phyloP scores from a whole-genome alignment of 1,140 invertebrate genomes.

The Nomia melanderi region DNA sequence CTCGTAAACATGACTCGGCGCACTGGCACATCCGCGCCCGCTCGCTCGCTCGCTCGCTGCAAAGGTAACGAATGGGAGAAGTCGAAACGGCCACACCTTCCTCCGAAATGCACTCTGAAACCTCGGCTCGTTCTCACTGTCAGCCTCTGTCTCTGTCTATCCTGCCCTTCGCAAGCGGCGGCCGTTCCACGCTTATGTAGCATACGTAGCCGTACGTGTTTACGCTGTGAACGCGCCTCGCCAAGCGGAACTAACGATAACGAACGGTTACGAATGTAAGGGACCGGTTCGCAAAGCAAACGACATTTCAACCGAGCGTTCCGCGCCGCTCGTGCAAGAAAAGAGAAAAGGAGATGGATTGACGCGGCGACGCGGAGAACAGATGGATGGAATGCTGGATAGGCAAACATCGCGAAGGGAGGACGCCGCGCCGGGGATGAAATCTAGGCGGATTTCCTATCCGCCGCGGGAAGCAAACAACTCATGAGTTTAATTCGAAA shows the following conservation, averaged over 20 bases:
- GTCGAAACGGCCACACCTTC: constrained; percentile 62
- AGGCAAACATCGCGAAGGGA: constrained; percentile 14
- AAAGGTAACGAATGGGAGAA: constrained; percentile 66
- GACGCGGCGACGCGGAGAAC: constrained; percentile 7
- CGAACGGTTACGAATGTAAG: constrained; percentile 68
- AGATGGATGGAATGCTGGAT: constrained; percentile 37
- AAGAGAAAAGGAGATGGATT: constrained; percentile 33
- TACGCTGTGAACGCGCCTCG: constrained; percentile 59
- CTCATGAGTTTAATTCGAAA: too few species aligned
- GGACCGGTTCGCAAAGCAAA: constrained; percentile 61
- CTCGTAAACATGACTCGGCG: constrained; percentile 46
- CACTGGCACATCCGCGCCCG: constrained; percentile 24
- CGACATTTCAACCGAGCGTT: constrained; percentile 60
- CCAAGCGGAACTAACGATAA: constrained; percentile 68
- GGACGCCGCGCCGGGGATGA: background rate
- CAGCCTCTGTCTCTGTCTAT: constrained; percentile 4
- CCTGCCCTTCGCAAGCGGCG: background rate
- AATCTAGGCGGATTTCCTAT: too few species aligned
- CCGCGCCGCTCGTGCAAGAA: constrained; percentile 19
- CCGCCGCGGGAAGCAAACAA: background rate
- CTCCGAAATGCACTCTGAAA: constrained; percentile 49
- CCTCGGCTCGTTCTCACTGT: constrained; percentile 27
- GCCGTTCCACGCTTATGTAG: constrained; percentile 17
- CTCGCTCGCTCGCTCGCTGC: constrained; percentile 40
- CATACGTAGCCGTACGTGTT: constrained; percentile 61